These are phyloP conservation scores for Girardinus metallicus DNA, from an alignment of 2,797 vertebrate species.

Conservation along the genomic window DNA sequence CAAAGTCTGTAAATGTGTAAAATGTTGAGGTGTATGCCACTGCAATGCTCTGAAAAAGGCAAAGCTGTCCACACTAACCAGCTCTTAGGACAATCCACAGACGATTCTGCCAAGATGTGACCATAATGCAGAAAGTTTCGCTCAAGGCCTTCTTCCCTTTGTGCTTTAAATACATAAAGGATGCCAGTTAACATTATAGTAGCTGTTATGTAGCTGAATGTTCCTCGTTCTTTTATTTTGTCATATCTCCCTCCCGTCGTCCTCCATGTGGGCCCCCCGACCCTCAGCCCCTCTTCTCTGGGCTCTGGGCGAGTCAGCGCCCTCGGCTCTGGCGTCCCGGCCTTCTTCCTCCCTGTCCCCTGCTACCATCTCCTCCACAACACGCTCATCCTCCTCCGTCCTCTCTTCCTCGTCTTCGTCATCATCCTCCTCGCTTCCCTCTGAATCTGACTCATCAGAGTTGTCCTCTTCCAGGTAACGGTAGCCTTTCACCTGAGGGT, in stretches of 20 bases:
- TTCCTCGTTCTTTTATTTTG: background rate
- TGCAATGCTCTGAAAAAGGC: background rate
- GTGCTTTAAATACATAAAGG: background rate
- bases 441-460: constrained; percentile 89
- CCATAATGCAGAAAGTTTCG: background rate
- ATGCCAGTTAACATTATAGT: background rate
- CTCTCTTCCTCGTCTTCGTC: constrained; percentile 31
- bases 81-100: background rate
- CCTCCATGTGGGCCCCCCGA: constrained; percentile 35
- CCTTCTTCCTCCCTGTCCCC: constrained; percentile 44
- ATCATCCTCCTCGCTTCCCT: constrained; percentile 68
- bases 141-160: background rate
- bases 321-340: constrained; percentile 29
- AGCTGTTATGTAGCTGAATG: no score
- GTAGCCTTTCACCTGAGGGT: constrained; percentile 87
- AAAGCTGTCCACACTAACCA: background rate
- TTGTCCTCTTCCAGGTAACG: constrained; percentile 94
- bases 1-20: background rate
- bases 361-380: constrained; percentile 44
- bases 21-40: background rate
- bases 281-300: constrained; percentile 53
- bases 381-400: constrained; percentile 26
- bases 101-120: background rate
- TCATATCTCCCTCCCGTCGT: background rate
- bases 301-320: constrained; percentile 59